phyloP scores from a whole-genome alignment of 1,140 invertebrate genomes.

The Panagrolaimus sp. region DNA sequence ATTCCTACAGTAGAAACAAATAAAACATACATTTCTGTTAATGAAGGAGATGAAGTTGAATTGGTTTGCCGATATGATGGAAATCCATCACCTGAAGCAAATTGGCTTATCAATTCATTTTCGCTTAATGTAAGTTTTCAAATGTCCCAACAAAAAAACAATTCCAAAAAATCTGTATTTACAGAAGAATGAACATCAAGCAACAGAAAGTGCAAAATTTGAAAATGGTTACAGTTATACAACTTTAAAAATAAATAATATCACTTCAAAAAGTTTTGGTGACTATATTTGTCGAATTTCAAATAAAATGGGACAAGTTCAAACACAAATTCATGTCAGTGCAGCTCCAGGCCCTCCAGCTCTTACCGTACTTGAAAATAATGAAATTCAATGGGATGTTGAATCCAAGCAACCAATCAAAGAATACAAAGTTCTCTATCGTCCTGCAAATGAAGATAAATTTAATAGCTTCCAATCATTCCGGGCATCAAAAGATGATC shows the following conservation, averaged over 20 bases:
- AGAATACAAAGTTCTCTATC: slow-evolving; percentile 7
- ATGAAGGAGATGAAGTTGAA: not conserved
- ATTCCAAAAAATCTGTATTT: not conserved
- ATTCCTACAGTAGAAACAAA: not conserved
- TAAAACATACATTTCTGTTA: not conserved
- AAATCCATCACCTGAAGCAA: not conserved
- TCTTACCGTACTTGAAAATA: not conserved
- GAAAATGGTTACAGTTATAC: not conserved
- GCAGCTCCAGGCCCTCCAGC: not conserved
- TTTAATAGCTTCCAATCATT: not conserved
- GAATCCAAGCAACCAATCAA: slow-evolving; percentile 7
- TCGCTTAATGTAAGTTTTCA: not conserved
- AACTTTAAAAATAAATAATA: not conserved
- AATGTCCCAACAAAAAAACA: not conserved
- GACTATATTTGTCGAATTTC: slow-evolving; percentile 3
- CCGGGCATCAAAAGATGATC: slow-evolving; percentile 1
- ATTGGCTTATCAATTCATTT: slow-evolving; percentile 3
- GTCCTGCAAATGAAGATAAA: not conserved
- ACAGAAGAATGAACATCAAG: not conserved
- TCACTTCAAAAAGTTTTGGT: not conserved
- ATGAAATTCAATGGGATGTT: not conserved
- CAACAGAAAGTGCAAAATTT: slow-evolving; percentile 1
- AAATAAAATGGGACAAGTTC: not conserved
- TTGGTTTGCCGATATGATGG: slow-evolving; percentile 10
- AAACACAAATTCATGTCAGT: not conserved